Base-by-base conservation (phyloP, 53 echinoderm and acorn worm species). In the Stichopus horrens region DNA sequence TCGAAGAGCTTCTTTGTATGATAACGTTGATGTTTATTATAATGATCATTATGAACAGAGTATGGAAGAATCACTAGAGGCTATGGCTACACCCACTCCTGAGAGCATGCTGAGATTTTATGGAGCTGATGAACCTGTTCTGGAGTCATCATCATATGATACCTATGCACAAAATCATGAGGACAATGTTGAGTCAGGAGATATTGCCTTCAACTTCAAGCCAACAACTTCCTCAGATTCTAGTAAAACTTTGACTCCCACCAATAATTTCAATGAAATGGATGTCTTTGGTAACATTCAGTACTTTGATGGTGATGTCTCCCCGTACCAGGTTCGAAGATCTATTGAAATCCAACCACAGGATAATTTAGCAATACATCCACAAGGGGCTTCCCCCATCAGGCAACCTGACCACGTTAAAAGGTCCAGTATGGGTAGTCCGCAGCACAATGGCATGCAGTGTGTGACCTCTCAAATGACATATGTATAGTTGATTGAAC, bases 1-100 rank as follows among this genome's bases (percentile, higher is more conserved):
- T 86, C 90, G 96, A 4, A 89, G 96, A 60, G 77, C 91, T 76
- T 99, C 99, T 14, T 81, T 95, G 19, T 99, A 99, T 52, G 99
- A 99, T 75, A 99, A 99, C 86, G 93, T 99, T 63, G 94, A 94
- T 83, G 92, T 95, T 54, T 95, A 92, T 83, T 96, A 96, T 83
- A 96, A 99, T 75, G 99, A 94, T 74, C 93, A 94, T 57, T 99
- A 96, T 58, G 99, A 96, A 88, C 93, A 93, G 63, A 94, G 94
- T 79, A 99, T 99, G 99, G 99, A 99, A 86, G 99, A 99, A 55
- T 99, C 99, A 5, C 74, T 99, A 55, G 99, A 99, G 76, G 90
- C 90, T n/a, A 90, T 94, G 71, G 91, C 90, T 71, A 96, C 96
- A 9, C 96, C 96, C n/a, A 96, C 94, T 52, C 93, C 92, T n/a